Percentiles rank a stretch among this genome's conserved stretches.
These are phyloP conservation scores for Montipora efflorescens DNA, from an alignment of 64 coral and sea anemone genomes.

Conservation along the genomic window DNA sequence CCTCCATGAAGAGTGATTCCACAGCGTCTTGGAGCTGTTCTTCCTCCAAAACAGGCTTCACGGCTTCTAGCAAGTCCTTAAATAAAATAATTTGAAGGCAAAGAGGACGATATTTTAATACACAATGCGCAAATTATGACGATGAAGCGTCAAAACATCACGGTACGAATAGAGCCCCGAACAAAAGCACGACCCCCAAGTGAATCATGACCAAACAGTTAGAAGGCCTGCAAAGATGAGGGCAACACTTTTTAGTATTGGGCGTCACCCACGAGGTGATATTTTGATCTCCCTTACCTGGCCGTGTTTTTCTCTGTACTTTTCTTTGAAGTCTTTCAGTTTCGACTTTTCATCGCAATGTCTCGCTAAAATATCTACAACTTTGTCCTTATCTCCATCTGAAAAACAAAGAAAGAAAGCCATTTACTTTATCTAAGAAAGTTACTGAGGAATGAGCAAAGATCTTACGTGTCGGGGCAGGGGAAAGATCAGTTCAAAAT, in stretches of 20 bases:
- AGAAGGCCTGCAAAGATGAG: too few relatives aligned
- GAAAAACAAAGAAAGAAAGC: not conserved
- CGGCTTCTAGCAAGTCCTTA: conserved; percentile 58
- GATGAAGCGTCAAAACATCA: too few relatives aligned
- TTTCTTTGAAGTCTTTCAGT: conserved; percentile 60
- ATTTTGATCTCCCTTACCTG: conserved; percentile 10
- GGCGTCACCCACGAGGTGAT: too few relatives aligned
- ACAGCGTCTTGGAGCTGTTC: conserved; percentile 54
- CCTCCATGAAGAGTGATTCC: conserved; percentile 56
- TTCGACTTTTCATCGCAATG: conserved; percentile 62
- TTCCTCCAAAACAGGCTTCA: conserved; percentile 72
- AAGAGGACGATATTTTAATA: not conserved
- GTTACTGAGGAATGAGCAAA: not conserved
- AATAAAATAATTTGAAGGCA: not conserved
- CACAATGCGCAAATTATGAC: not conserved
- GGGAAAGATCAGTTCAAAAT: too few relatives aligned
- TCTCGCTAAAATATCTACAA: conserved; percentile 72
- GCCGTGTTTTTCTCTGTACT: conserved; percentile 73
- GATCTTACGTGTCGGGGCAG: not conserved
- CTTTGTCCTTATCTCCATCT: conserved; percentile 70
- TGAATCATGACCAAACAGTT: too few relatives aligned
- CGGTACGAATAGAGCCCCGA: too few relatives aligned
- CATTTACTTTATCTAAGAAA: not conserved
- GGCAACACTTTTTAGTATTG: too few relatives aligned
- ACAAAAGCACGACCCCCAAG: too few relatives aligned